Evolutionary conservation across 2,888 invertebrate genomes (phyloP), one percentile per base, ranked within the genome.

Genomic region (Ophion ventricosus): DNA sequence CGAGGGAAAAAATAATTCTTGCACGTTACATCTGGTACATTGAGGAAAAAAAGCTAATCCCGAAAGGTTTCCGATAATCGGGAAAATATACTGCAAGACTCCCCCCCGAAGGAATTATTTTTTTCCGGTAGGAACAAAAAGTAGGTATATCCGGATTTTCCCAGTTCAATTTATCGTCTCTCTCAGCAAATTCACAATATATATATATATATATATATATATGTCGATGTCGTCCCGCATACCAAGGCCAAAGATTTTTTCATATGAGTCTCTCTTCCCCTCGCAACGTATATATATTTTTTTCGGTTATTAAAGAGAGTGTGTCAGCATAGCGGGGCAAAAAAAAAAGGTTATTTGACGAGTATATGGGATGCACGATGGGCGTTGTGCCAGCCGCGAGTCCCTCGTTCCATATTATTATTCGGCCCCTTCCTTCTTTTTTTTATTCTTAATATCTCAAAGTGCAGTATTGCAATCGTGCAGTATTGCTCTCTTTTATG

Each of bases 301-400:
- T 43, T 67, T 69, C 40, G 26, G 81, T 82, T 73, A 85, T 85
- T 82, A 85, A 82, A 75, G 56, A 79, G 82, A 85, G 85, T 85
- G 82, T 80, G 61, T 75, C 56, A 82, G 70, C 64, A 17, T 3
- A 17, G 49, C 17, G 14, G 49, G 14, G 49, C 4, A 4, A 75
- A 78, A 64, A 73, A 73, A 73, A 66, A 77, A 43, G 67, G 57
- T 43, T 66, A 82, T 80, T 80, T 80, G 85, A 85, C 76, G 79
- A 77, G 57, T 43, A 23, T 69, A 17, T 4, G 26, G 29, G 70
- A 43, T 40, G 35, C 64, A 70, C 40, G 40, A 82, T 78, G 76
- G 80, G 85, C 82, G 54, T 79, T 40, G 72, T 57, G 85, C 85
- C 85, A 85, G 56, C 54, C 56, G 43, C 75, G 61, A 56, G 79